Percentiles rank a stretch among this genome's conserved stretches.
Evolutionary conservation across 2,888 invertebrate species (phyloP).

Genomic region (Lasioglossum leucozonium): DNA sequence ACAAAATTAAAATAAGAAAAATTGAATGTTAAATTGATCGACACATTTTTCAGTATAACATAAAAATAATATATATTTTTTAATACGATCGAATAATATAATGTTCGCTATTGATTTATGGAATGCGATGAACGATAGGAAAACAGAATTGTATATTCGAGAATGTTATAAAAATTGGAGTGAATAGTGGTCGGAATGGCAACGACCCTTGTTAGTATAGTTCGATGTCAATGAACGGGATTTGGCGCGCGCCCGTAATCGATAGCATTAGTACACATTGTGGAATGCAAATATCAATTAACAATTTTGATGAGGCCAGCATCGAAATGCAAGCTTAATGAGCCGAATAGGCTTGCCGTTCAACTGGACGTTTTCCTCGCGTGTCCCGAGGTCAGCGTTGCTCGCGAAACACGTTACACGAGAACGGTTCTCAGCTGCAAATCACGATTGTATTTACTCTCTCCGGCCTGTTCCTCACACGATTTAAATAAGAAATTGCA

Average conservation of each 20-base stretch:
- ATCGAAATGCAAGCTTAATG: constrained; percentile 29
- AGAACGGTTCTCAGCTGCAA: constrained; percentile 15
- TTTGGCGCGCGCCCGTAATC: neutral
- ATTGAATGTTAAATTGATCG: too few relatives aligned
- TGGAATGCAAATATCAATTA: constrained; percentile 23
- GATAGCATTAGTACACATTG: constrained; percentile 24
- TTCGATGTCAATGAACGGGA: constrained; percentile 17
- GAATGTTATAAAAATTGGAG: neutral
- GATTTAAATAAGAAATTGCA: constrained; percentile 32
- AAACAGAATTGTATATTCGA: neutral
- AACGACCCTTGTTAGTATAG: neutral
- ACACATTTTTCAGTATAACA: neutral
- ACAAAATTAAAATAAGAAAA: too few relatives aligned
- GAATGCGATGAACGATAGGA: neutral
- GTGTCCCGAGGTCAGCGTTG: constrained; percentile 40
- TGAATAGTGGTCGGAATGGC: neutral
- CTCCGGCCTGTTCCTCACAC: neutral
- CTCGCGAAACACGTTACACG: constrained; percentile 21
- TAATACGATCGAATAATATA: neutral
- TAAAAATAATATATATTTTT: neutral
- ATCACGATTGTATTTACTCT: constrained; percentile 23
- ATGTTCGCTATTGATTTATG: neutral
- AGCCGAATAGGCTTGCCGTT: constrained; percentile 10
- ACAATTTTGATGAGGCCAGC: constrained; percentile 32
- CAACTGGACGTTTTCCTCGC: constrained; percentile 33